A percentile compares a stretch with the other conserved stretches of the same genome.
Conservation (phyloP, 2,797 vertebrate species). For the Crenuchus spilurus region DNA sequence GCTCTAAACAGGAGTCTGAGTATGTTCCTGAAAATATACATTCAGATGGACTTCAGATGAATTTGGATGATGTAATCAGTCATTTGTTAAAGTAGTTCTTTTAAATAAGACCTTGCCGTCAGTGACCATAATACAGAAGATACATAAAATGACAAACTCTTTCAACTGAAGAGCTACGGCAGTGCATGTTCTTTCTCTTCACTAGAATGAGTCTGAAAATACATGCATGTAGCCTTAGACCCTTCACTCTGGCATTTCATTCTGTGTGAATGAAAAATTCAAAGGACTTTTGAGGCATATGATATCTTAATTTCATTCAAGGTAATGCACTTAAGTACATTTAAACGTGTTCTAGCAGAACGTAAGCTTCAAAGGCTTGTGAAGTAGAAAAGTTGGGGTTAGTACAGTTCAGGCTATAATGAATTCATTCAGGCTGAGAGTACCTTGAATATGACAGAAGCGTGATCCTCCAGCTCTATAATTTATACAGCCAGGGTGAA, state of each 20-base stretch:
- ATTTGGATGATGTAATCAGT: no score
- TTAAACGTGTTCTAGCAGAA: slow-evolving; percentile 35
- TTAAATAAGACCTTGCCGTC: no score
- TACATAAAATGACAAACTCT: slow-evolving; percentile 1
- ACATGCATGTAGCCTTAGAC: slow-evolving; percentile 11
- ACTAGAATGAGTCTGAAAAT: slow-evolving; percentile 27
- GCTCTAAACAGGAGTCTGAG: no score
- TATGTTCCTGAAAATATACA: no score
- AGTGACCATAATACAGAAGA: no score
- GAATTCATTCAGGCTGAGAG: slow-evolving; percentile 46
- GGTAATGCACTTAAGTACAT: slow-evolving; percentile 32
- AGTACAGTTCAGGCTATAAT: slow-evolving; percentile 45
- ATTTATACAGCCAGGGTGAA: slow-evolving; percentile 45
- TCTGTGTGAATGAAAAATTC: slow-evolving; percentile 39
- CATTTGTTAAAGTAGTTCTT: no score
- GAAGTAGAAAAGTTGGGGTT: slow-evolving; percentile 26
- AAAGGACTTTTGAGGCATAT: slow-evolving; percentile 40
- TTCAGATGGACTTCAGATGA: no score
- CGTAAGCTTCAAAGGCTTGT: slow-evolving; percentile 21
- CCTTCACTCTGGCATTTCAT: slow-evolving; percentile 1
- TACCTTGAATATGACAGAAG: slow-evolving; percentile 43
- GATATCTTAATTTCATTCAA: slow-evolving; percentile 22
- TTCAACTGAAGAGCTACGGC: slow-evolving; percentile 13
- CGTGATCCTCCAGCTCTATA: slow-evolving; percentile 47
- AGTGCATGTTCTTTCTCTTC: slow-evolving; percentile 23